A percentile compares a stretch with the other conserved stretches of the same genome.
Conservation (phyloP, 2,797 vertebrate species). For the Clarias platycephalus region DNA sequence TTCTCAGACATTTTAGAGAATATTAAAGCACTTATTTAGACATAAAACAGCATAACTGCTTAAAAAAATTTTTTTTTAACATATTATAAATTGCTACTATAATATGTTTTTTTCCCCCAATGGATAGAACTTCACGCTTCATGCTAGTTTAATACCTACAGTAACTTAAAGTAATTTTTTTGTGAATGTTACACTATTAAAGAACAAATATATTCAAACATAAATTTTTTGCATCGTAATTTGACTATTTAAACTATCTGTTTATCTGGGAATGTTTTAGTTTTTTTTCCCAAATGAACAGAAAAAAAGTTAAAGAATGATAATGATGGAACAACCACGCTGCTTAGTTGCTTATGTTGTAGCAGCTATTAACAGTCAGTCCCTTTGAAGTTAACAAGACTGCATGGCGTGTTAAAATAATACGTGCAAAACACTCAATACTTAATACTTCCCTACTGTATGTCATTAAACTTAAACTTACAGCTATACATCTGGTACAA, state of each 20-base stretch:
- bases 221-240: neutral
- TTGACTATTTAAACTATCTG: neutral
- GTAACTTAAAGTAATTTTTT: neutral
- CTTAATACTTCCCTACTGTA: neutral
- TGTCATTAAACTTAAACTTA: neutral
- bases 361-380: neutral
- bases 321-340: neutral
- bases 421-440: neutral
- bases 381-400: neutral
- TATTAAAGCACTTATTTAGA: neutral
- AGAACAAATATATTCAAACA: neutral
- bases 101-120: neutral
- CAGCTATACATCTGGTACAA: neutral
- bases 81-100: too few relatives aligned
- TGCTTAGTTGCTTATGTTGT: neutral
- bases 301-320: neutral
- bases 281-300: neutral
- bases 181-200: neutral
- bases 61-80: too few relatives aligned
- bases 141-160: neutral
- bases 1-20: neutral
- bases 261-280: neutral
- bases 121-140: neutral
- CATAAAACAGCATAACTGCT: neutral
- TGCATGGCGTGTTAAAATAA: neutral